These are phyloP conservation scores for Callaeas wilsoni DNA, from an alignment of 2,113 vertebrate species.

Conservation along the genomic window DNA sequence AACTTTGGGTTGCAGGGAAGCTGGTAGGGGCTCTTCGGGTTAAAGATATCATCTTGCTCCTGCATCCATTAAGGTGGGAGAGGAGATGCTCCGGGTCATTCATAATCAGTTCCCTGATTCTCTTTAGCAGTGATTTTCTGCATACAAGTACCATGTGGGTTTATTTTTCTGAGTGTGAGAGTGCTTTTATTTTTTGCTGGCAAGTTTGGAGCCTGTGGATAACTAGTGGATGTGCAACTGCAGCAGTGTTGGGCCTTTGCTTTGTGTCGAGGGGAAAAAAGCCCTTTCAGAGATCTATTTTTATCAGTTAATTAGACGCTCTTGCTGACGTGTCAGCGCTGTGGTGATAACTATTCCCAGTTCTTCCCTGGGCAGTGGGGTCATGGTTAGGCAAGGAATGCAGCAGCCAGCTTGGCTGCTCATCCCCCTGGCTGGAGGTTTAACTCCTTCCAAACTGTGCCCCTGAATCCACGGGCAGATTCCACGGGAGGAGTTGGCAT, in stretches of 20 bases:
- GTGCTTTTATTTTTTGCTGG: background rate
- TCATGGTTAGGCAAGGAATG: background rate
- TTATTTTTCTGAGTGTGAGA: background rate
- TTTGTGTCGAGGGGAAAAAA: background rate
- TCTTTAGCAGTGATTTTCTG: background rate
- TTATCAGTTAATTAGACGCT: conserved; percentile 39
- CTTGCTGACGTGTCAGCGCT: background rate
- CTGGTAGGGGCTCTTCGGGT: background rate
- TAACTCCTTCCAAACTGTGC: background rate
- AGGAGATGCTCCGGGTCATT: background rate
- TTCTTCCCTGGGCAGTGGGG: background rate
- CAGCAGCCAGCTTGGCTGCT: background rate
- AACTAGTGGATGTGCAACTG: background rate
- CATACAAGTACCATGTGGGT: fast-evolving
- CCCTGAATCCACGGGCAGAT: background rate
- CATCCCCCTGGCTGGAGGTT: background rate
- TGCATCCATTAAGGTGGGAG: background rate
- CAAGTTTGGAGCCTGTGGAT: background rate
- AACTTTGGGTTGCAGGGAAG: background rate
- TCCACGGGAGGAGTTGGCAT: fast-evolving
- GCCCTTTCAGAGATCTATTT: conserved; percentile 37
- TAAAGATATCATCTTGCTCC: background rate
- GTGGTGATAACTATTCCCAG: background rate
- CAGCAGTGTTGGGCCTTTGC: background rate
- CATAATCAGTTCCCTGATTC: background rate